Conservation (phyloP, 2,888 invertebrate genomes). For the Hybos culiciformis region DNA sequence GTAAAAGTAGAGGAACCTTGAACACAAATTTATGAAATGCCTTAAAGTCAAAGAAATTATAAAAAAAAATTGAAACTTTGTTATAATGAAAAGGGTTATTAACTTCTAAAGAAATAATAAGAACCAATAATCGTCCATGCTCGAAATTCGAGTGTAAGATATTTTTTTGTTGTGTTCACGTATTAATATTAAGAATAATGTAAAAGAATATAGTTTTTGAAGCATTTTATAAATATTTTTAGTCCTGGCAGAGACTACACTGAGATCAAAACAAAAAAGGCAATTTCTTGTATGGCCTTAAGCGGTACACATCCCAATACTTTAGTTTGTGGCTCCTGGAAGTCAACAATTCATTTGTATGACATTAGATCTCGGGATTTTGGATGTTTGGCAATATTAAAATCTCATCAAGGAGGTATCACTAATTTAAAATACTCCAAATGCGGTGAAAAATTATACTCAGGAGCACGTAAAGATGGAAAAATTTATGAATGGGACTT, state of each 20-base stretch:
- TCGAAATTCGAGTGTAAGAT: no score
- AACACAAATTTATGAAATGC: no score
- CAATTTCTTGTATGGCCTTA: slow-evolving; percentile 48
- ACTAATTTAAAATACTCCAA: slow-evolving; percentile 72
- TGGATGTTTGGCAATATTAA: slow-evolving; percentile 42
- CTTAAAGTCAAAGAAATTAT: no score
- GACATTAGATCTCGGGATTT: slow-evolving; percentile 39
- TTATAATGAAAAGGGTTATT: no score
- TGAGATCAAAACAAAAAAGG: slow-evolving; percentile 43
- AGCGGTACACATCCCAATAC: slow-evolving; percentile 37
- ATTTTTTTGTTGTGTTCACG: no score
- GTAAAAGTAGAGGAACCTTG: no score
- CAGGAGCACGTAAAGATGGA: slow-evolving; percentile 73
- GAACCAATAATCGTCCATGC: no score
- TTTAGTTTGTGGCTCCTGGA: slow-evolving; percentile 47
- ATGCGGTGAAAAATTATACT: slow-evolving; percentile 63
- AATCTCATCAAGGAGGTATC: slow-evolving; percentile 52
- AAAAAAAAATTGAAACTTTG: no score
- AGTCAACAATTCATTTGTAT: slow-evolving; percentile 41
- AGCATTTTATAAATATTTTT: slow-evolving; percentile 7
- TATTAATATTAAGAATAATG: no score
- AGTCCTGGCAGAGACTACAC: slow-evolving; percentile 52
- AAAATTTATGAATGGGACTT: slow-evolving; percentile 86
- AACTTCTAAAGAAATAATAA: no score
- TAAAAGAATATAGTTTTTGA: not conserved